phyloP scores from a whole-genome alignment of 2,797 vertebrate species.

The Xiphorhynchus erythropygius region DNA sequence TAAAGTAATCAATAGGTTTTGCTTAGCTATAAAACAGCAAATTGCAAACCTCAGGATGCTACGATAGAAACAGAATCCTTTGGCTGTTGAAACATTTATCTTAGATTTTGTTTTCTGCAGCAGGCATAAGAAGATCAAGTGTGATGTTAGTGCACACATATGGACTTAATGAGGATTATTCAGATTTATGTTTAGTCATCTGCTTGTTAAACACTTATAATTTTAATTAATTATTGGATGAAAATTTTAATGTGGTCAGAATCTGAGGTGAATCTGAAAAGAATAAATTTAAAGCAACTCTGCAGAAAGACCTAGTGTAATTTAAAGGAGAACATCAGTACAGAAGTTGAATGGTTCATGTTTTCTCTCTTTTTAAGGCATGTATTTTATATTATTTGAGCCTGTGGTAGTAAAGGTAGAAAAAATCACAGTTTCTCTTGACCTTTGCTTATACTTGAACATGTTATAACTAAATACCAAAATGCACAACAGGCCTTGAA shows the following conservation, averaged over 20 bases:
- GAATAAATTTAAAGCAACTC: background rate
- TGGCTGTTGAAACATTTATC: background rate
- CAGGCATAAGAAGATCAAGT: background rate
- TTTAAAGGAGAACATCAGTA: background rate
- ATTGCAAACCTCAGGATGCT: background rate
- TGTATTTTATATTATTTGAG: background rate
- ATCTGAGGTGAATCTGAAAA: background rate
- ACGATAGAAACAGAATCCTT: background rate
- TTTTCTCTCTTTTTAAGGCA: background rate
- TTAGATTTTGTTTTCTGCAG: background rate
- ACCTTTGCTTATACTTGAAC: background rate
- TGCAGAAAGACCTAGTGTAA: background rate
- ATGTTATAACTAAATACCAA: background rate
- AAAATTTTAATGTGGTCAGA: background rate
- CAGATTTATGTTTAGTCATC: background rate
- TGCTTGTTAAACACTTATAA: background rate
- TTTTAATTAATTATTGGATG: constrained; percentile 7
- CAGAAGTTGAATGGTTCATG: constrained; percentile 24
- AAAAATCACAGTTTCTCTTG: constrained; percentile 9
- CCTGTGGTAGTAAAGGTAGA: background rate
- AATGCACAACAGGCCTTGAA: background rate
- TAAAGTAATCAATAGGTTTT: background rate
- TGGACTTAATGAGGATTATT: background rate
- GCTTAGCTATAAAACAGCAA: background rate
- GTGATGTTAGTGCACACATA: background rate